Base-by-base conservation (phyloP, 2,797 vertebrate species). In the Sarcoramphus papa region DNA sequence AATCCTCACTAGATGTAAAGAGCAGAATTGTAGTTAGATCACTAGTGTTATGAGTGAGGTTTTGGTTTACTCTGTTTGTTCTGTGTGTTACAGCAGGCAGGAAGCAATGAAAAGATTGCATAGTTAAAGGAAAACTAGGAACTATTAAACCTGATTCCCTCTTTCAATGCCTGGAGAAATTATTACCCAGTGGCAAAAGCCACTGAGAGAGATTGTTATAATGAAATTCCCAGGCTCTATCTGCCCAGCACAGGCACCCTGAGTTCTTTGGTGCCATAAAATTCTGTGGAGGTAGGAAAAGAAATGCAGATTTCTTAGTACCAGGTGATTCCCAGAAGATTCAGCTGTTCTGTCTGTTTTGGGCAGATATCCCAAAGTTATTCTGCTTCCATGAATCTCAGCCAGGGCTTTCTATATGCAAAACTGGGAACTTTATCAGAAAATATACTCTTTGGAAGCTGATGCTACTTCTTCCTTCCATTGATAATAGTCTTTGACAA, bases 301-400 rank as follows among this genome's bases (percentile, higher is more conserved):
- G 16, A 87, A 88, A 95, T 65, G 50, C 43, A 91, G 84, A 64
- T 83, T 91, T 75, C 72, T 87, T 75, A 93, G 68, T 22, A 91
- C 12, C 31, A 74, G 77, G 68, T 91, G 88, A 95, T 87, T 95
- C 93, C 57, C 84, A 48, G 79, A 87, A 89, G 81, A 91, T 57
- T 87, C 64, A 47, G 37, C 60, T 83, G 12, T 77, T 92, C 31
- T 7, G 9, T 41, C 48, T 93, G 92, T 30, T 91, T 92, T 80
- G 84, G 86, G 77, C 84, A 91, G 78, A 91, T 92, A 96, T 83
- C 75, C 81, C 57, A 59, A 93, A 83, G 64, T 72, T 80, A 91
- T 85, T 92, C n/a, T 89, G 37, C 64, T 85, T 80, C 72, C 75
- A 75, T 45, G 64, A 91, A 87, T 80, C 83, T 88, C 57, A 93